Evolutionary conservation across 2,113 vertebrate genomes (phyloP), one percentile per base, ranked within the genome.

Genomic region (Forbesichthys agassizii): DNA sequence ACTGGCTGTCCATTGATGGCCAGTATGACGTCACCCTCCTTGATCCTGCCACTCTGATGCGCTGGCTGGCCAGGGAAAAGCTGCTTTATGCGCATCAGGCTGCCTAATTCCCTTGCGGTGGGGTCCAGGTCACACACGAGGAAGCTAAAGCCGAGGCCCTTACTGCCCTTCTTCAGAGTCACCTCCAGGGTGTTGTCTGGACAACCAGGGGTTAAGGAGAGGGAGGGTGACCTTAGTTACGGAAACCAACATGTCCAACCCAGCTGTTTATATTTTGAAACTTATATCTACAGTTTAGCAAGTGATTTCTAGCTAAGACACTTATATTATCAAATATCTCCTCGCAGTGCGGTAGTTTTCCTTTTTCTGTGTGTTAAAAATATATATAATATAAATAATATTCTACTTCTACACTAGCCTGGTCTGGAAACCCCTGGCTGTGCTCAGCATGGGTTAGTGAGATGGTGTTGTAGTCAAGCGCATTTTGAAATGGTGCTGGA

Each of bases 41-140:
- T 88, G 5, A 96, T 95, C 69, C 79, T 18, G 1, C 94, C 93
- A 0, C 90, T 94, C 79, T 94, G 90, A 71, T 95, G 86, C 5
- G 96, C 95, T 3, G 95, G 95, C 85, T 96, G 95, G 3, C 93
- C 95, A 0, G 94, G 94, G 77, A 97, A 96, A 20, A 98, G 92
- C 68, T 88, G 79, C 84, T 96, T 96, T 71, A 96, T 93, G 61
- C 93, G 90, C 58, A 96, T 85, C 49, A 96, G 78, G 33, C 85
- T 88, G 63, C 84, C 86, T 51, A 80, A 80, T 51, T 88, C 88
- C 68, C 61, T 78, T 0, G 36, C 78, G 8, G 88, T 82, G 0
- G 89, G 90, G 74, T 92, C 70, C 0, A 90, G 78, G 83, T 93
- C 93, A 65, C 87, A 90, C 77, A 96, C 93, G 60, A 96, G 76